These are phyloP conservation scores for Nannoperca obscura DNA, from an alignment of 2,797 vertebrate genomes.

Conservation along the genomic window DNA sequence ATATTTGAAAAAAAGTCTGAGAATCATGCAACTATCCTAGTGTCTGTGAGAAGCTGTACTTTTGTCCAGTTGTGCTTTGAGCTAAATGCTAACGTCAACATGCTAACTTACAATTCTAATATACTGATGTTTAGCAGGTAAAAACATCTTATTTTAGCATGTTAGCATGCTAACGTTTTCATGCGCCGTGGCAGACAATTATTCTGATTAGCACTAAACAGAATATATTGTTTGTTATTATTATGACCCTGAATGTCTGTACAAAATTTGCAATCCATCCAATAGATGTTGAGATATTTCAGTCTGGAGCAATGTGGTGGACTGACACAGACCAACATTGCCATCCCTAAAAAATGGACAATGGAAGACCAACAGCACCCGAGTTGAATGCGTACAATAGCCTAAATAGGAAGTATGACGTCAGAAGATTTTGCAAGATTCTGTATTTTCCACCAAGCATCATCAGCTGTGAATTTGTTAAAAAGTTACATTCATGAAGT, in stretches of 20 bases:
- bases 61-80: neutral
- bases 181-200: too few relatives aligned
- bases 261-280: neutral
- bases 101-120: neutral
- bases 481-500: neutral
- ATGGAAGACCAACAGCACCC: neutral
- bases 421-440: constrained; percentile 7
- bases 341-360: neutral
- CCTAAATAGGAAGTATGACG: neutral
- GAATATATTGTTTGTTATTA: too few relatives aligned
- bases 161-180: neutral
- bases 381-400: neutral
- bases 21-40: neutral
- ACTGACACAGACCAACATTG: neutral
- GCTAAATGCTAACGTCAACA: neutral
- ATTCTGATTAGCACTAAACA: neutral
- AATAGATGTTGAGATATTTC: neutral
- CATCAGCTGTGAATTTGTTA: neutral
- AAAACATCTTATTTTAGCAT: neutral
- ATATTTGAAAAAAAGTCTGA: neutral
- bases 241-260: neutral
- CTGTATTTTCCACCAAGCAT: neutral
- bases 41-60: neutral
- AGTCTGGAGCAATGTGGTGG: neutral
- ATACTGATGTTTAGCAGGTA: neutral